Base-by-base conservation (phyloP, 2,113 vertebrate genomes). In the Pimephales promelas region DNA sequence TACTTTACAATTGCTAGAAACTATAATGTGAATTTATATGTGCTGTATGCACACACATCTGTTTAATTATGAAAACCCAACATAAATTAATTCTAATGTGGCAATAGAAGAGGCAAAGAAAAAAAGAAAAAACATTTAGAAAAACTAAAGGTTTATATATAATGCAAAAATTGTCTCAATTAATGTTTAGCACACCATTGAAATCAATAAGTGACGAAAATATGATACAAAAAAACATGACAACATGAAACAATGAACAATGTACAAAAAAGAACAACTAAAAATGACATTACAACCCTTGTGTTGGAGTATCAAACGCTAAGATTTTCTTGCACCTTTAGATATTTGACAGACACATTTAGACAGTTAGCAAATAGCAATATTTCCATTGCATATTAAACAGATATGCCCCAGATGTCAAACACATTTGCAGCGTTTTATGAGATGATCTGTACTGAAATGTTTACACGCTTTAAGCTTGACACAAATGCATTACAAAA, bases 221-320 rank as follows among this genome's bases (percentile, higher is more conserved):
- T 84, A 86, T 82, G 16, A 75, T 91, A 92, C 84, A 88, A 91
- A 91, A 93, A 88, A 82, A 81, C n/a, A 86, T 87, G 79, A 86
- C 84, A 78, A 88, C 5, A 26, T 64, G 49, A 71, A 86, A 90
- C 84, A 82, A 86, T 40, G 68, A 88, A 72, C 59, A 83, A 89
- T 85, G 80, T 90, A 93, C 87, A 93, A 92, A 91, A 83, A 66
- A 87, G 66, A 85, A 75, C 34, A 83, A 68, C 18, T 73, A 43
- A 71, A 59, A 61, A 81, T 10, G 68, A 79, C 59, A 62, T 62
- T 36, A 62, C 56, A 45, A 11, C 57, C 16, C 56, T 79, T 64
- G 76, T 45, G 76, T 40, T 59, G 28, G 54, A 54, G 34, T 72
- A 79, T 43, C 36, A 47, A 73, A 43, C 22, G 16, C 68, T 45